Conservation (phyloP, 2,113 vertebrate species). For the Phrynocephalus versicolor region DNA sequence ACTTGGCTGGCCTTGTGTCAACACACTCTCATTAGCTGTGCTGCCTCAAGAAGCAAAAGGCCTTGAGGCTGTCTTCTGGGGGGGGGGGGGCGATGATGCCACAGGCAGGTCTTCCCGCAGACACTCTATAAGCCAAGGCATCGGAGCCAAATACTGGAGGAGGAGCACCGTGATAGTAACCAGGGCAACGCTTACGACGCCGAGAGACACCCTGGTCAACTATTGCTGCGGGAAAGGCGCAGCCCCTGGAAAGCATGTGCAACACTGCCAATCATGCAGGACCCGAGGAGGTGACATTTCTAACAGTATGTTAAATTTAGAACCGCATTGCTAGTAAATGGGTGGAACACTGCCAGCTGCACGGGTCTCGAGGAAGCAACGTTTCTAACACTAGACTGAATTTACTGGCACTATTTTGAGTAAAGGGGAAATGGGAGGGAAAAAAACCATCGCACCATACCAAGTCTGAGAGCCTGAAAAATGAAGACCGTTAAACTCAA, state of each 20-base stretch:
- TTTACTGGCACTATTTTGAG: conserved; percentile 4
- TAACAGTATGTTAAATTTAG: background rate
- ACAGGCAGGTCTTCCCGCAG: background rate
- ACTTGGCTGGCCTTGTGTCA: background rate
- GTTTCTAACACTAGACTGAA: background rate
- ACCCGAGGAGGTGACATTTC: background rate
- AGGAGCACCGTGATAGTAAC: background rate
- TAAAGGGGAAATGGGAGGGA: background rate
- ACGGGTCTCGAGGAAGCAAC: background rate
- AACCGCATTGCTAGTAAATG: background rate
- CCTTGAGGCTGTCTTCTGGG: no score
- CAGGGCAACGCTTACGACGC: background rate
- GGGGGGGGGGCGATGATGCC: background rate
- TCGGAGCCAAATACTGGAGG: background rate
- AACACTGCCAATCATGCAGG: background rate
- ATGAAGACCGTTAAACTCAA: background rate
- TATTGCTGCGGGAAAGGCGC: no score
- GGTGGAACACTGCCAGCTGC: background rate
- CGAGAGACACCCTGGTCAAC: background rate
- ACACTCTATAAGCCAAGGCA: background rate
- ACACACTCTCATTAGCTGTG: background rate
- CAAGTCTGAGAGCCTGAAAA: background rate
- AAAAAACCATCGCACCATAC: background rate
- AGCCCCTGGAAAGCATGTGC: background rate
- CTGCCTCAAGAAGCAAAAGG: no score